Evolutionary conservation across 2,888 invertebrate genomes (phyloP).

Genomic region (Pristionchus japonicus): DNA sequence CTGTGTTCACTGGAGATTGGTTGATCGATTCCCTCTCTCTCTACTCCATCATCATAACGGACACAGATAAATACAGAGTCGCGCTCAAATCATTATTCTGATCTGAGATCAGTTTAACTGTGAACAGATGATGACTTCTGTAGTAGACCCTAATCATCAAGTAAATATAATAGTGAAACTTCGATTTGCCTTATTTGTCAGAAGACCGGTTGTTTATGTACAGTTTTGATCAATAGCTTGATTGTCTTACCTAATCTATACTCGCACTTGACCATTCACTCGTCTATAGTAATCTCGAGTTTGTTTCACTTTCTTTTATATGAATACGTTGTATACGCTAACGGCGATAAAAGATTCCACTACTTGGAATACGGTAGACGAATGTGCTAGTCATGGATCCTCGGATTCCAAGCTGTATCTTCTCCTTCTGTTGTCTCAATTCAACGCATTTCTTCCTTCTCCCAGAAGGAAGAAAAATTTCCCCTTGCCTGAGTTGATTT

Average conservation of each 20-base stretch:
- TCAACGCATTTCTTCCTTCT: background rate
- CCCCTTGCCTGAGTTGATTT: conserved; percentile 21
- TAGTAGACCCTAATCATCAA: background rate
- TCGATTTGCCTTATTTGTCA: background rate
- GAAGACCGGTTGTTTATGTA: background rate
- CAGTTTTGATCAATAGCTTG: background rate
- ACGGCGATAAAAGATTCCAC: background rate
- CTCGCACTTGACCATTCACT: background rate
- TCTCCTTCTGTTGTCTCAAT: background rate
- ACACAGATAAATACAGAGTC: conserved; percentile 37
- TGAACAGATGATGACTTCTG: background rate
- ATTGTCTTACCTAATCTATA: background rate
- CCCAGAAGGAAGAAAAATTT: background rate
- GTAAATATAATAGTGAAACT: background rate
- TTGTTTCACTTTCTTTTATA: conserved; percentile 19
- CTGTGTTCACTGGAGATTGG: conserved; percentile 46
- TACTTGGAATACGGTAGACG: background rate
- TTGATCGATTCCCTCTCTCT: conserved; percentile 26
- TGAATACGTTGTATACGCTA: conserved; percentile 18
- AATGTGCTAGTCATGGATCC: background rate
- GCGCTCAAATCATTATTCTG: background rate
- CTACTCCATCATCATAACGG: conserved; percentile 27
- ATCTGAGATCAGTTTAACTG: background rate
- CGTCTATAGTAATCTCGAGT: background rate
- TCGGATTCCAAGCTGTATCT: background rate